phyloP scores from a whole-genome alignment of 2,797 vertebrate genomes.

The Pampus argenteus region DNA sequence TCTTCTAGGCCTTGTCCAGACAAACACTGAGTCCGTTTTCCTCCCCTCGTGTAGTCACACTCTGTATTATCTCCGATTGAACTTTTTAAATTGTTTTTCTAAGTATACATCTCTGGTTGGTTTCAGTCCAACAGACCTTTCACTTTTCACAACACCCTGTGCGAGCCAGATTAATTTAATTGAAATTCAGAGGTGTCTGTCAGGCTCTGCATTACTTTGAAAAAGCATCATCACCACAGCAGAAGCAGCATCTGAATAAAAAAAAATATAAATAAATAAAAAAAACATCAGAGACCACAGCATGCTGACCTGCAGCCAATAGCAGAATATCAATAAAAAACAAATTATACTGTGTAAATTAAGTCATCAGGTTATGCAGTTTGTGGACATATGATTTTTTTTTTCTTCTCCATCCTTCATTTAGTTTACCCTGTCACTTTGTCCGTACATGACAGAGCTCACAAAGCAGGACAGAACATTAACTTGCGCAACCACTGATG shows the following conservation, averaged over 20 bases:
- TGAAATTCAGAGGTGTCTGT: conserved; percentile 39
- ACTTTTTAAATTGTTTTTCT: conserved; percentile 23
- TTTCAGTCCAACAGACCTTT: conserved; percentile 28
- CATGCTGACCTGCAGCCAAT: not conserved
- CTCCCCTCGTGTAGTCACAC: not conserved
- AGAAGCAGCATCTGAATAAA: conserved; percentile 7
- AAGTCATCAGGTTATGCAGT: conserved; percentile 5
- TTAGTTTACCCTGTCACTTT: not conserved
- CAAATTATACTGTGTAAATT: conserved; percentile 6
- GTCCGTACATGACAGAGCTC: conserved; percentile 1
- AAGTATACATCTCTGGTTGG: not conserved
- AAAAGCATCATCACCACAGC: not conserved
- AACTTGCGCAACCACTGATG: conserved; percentile 13
- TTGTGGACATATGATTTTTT: conserved; percentile 18
- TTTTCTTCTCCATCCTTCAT: conserved; percentile 3
- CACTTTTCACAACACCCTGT: conserved; percentile 13
- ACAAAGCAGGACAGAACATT: conserved; percentile 15
- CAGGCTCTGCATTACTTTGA: conserved; percentile 15
- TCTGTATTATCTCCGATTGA: conserved; percentile 3
- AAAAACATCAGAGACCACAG: not conserved
- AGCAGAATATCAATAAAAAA: conserved; percentile 1
- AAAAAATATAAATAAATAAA: too few relatives aligned
- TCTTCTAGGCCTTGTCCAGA: conserved; percentile 5
- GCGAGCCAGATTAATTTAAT: conserved; percentile 27
- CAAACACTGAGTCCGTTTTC: conserved; percentile 12